Evolutionary conservation across 2,888 invertebrate species (phyloP), one percentile per base, ranked within the genome.

Genomic region (Azorinus chamasolen): DNA sequence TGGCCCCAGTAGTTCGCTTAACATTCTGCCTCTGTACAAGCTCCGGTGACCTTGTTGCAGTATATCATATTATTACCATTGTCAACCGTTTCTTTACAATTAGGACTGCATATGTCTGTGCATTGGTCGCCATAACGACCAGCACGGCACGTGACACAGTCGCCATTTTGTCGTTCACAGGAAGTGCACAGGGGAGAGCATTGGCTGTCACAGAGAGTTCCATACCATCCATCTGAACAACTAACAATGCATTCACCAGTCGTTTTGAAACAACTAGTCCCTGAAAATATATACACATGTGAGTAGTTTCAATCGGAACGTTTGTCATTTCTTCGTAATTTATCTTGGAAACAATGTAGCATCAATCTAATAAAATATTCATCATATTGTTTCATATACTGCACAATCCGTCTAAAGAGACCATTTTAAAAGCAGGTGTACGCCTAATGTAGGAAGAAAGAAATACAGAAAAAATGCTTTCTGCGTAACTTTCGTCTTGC

Each of bases 211-310:
- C 0, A 25, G 54, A 10, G 48, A 37, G 27, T n/a, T 1, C 58
- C 53, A 27, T 72, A 79, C 54, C 53, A 79, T 0, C 79, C 79
- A 24, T 79, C 68, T 3, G 24, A 59, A 24, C 79, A 79, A 1
- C 72, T 69, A 3, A 43, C 55, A 1, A 41, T 5, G 54, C 79
- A 79, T 4, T 48, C 50, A 1, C 74, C 79, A 1, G 55, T 22
- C 4, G 48, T 16, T 39, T 74, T 58, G 12, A 61, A 48, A 55
- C 79, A 79, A 2, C 62, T 57, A n/a, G 74, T 69, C 6, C 58
- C 75, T 75, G 46, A 12, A 25, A 59, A 41, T 2, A 64, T n/a
- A n/a, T n/a, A n/a, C n/a, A n/a, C n/a, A n/a, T n/a, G n/a, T n/a
- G n/a, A n/a, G n/a, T n/a, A n/a, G n/a, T n/a, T n/a, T n/a, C n/a